A percentile compares a stretch with the other conserved stretches of the same genome.
phyloP scores from a whole-genome alignment of 2,113 vertebrate species.

The Cathartes aura region DNA sequence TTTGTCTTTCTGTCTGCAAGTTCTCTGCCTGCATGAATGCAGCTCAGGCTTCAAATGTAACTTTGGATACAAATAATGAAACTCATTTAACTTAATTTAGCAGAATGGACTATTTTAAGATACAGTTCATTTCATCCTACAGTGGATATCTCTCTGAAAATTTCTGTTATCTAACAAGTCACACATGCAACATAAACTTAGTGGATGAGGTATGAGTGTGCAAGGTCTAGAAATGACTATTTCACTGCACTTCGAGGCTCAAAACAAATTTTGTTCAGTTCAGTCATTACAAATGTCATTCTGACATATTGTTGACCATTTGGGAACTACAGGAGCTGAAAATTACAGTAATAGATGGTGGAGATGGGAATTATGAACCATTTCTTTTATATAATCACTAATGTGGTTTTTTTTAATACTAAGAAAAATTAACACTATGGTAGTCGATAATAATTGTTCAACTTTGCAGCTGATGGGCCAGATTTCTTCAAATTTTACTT shows the following conservation, averaged over 20 bases:
- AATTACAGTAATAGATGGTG: background rate
- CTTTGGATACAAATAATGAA: slow-evolving; percentile 2
- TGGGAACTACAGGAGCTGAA: background rate
- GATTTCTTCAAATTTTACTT: background rate
- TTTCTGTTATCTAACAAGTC: background rate
- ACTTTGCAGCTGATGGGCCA: background rate
- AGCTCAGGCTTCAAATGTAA: background rate
- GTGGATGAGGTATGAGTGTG: background rate
- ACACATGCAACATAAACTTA: background rate
- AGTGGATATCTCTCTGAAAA: background rate
- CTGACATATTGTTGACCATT: background rate
- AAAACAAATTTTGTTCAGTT: slow-evolving; percentile 12
- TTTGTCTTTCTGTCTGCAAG: background rate
- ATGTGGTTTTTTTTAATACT: background rate
- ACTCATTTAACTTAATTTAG: slow-evolving; percentile 26
- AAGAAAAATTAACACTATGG: background rate
- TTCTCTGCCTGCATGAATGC: background rate
- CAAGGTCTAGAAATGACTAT: background rate
- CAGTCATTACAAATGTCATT: background rate
- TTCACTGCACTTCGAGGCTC: background rate
- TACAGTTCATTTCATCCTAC: slow-evolving; percentile 2
- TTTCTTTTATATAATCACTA: background rate
- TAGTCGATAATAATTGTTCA: background rate
- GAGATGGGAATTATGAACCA: background rate
- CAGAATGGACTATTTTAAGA: background rate